These are phyloP conservation scores for Phaethornis superciliosus DNA, from an alignment of 2,113 vertebrate species.

Conservation along the genomic window DNA sequence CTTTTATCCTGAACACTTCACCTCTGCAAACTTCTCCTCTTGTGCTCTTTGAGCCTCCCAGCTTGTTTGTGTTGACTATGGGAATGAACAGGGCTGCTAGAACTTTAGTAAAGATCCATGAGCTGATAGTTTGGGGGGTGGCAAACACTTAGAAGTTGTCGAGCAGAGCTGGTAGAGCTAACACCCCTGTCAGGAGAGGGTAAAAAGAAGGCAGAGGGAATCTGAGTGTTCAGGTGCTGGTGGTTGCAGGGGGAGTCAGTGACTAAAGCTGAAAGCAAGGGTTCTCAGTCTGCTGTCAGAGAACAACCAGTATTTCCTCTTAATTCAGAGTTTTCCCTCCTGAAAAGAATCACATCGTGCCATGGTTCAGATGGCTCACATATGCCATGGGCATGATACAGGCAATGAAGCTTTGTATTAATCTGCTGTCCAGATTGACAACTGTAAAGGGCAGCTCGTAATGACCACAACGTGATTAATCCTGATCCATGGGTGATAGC, in stretches of 20 bases:
- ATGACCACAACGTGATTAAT: constrained; percentile 63
- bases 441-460: constrained; percentile 43
- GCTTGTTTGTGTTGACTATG: not conserved
- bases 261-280: not conserved
- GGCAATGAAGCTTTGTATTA: constrained; percentile 57
- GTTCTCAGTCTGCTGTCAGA: not conserved
- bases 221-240: not conserved
- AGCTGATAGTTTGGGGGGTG: not conserved
- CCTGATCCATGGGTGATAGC: constrained; percentile 45
- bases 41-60: not conserved
- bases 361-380: constrained; percentile 12
- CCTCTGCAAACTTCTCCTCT: not conserved
- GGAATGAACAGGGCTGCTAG: not conserved
- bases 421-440: constrained; percentile 57
- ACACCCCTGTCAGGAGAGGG: not conserved
- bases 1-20: fast-evolving
- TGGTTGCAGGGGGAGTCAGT: not conserved
- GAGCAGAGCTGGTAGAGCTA: not conserved
- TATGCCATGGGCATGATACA: constrained; percentile 44
- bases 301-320: not conserved
- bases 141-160: not conserved
- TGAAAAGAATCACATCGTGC: not conserved
- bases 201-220: not conserved
- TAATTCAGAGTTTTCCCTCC: not conserved
- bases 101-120: not conserved